phyloP scores from a whole-genome alignment of 2,888 invertebrate species.

The Erebia palarica region DNA sequence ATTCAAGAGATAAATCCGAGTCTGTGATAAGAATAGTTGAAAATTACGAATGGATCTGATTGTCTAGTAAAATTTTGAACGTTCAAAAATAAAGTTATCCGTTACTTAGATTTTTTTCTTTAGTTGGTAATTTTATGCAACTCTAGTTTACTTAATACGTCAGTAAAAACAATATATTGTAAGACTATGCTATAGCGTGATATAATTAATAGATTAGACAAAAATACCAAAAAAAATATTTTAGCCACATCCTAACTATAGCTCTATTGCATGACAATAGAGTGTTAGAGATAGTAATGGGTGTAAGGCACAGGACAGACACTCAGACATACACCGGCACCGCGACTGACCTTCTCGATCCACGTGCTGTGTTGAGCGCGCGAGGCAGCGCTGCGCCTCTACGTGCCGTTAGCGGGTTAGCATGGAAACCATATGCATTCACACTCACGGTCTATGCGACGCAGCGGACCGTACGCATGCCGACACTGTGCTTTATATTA shows the following conservation, averaged over 20 bases:
- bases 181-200: conserved; percentile 21
- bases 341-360: conserved; percentile 91
- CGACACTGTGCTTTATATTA: conserved; percentile 39
- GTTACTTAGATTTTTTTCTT: background rate
- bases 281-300: conserved; percentile 24
- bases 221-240: conserved; percentile 1
- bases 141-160: background rate
- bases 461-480: conserved; percentile 42
- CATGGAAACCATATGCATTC: conserved; percentile 79
- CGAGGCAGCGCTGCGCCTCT: conserved; percentile 76
- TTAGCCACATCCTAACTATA: conserved; percentile 20
- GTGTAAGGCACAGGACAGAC: conserved; percentile 23
- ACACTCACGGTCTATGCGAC: conserved; percentile 62
- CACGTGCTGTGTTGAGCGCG: conserved; percentile 87
- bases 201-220: conserved; percentile 20
- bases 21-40: background rate
- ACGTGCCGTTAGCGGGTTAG: conserved; percentile 81
- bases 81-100: background rate
- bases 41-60: background rate
- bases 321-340: conserved; percentile 22
- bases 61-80: conserved; percentile 4
- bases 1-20: background rate
- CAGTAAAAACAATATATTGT: background rate
- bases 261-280: conserved; percentile 22
- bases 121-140: no score